Percentiles rank a stretch among this genome's conserved stretches.
Evolutionary conservation across 92 coral and sea anemone species (phyloP).

Genomic region (Galaxea fascicularis): DNA sequence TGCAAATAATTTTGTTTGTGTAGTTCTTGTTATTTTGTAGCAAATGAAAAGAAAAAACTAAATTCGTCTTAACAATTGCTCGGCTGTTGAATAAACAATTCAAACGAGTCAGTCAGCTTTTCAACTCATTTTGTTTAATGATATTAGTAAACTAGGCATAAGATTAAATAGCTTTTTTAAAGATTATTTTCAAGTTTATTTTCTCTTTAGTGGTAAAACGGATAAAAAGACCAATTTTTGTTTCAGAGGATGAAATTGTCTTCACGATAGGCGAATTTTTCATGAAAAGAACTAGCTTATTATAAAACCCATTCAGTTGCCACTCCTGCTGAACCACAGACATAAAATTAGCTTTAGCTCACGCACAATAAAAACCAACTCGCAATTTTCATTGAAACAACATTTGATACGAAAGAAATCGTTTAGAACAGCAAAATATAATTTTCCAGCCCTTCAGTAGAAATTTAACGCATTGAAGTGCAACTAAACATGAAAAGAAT

Average conservation of each 20-base stretch:
- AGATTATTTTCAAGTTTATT: background rate
- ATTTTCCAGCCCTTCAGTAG: background rate
- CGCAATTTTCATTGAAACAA: too few relatives aligned
- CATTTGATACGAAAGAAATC: background rate
- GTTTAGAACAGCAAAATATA: background rate
- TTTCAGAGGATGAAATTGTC: background rate
- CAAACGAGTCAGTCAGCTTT: background rate
- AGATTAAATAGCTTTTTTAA: too few relatives aligned
- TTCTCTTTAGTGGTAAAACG: background rate
- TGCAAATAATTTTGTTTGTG: background rate
- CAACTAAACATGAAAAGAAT: conserved; percentile 8
- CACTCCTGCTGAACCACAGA: background rate
- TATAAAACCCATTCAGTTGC: background rate
- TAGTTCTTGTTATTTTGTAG: background rate
- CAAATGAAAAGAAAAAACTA: background rate
- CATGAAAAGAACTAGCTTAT: background rate
- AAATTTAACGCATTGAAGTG: background rate
- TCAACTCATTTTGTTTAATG: background rate
- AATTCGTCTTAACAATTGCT: background rate
- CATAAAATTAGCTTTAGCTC: background rate
- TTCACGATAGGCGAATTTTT: background rate
- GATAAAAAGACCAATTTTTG: conserved; percentile 22
- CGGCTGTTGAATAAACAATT: conserved; percentile 18
- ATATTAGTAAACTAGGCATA: background rate
- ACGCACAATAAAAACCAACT: too few relatives aligned